Percentiles rank a stretch among this genome's conserved stretches.
These are phyloP conservation scores for Desoria tigrina DNA, from an alignment of 2,888 invertebrate species.

Conservation along the genomic window DNA sequence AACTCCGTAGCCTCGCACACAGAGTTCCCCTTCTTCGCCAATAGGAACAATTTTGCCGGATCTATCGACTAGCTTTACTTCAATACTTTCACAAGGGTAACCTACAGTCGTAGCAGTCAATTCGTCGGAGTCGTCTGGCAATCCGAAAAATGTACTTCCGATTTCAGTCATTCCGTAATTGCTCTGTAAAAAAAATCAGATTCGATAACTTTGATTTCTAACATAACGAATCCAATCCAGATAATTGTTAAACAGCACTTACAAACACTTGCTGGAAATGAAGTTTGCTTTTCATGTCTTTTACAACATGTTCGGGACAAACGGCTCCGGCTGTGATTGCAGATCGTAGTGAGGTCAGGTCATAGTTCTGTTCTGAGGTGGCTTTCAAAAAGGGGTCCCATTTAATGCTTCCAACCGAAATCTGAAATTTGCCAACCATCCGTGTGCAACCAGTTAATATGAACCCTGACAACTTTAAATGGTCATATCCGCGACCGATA, in stretches of 20 bases:
- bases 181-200: constrained; percentile 55
- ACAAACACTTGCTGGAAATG: constrained; percentile 9
- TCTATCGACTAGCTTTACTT: constrained; percentile 55
- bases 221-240: not conserved
- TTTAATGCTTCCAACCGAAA: no score
- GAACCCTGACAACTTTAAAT: no score
- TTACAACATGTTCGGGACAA: constrained; percentile 63
- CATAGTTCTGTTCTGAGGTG: constrained; percentile 60
- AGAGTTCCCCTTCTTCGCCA: constrained; percentile 59
- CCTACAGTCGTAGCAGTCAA: constrained; percentile 58
- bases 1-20: constrained; percentile 59
- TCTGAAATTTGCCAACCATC: no score
- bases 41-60: constrained; percentile 57
- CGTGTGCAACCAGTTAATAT: no score
- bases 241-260: no score
- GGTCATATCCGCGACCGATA: no score
- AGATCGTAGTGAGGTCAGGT: constrained; percentile 56
- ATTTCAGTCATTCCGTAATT: constrained; percentile 64
- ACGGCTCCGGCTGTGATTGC: constrained; percentile 73
- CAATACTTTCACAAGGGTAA: constrained; percentile 36
- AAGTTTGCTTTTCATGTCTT: constrained; percentile 51
- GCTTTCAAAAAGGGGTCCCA: no score
- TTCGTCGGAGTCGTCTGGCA: constrained; percentile 57
- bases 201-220: not conserved
- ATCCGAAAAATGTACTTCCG: constrained; percentile 60